These are phyloP conservation scores for Nibea coibor DNA, from an alignment of 2,113 vertebrate species.

Conservation along the genomic window DNA sequence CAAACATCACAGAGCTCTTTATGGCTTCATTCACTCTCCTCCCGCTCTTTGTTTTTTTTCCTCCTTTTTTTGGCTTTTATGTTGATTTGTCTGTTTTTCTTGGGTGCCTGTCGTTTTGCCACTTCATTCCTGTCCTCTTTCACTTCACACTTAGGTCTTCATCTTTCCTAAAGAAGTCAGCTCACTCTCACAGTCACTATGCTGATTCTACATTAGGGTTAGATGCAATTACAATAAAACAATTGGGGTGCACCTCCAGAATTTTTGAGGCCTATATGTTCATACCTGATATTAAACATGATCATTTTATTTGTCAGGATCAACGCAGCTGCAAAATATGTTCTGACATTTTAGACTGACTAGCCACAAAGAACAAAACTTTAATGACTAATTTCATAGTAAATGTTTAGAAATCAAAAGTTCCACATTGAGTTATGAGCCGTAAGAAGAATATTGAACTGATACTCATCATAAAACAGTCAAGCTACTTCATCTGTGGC, in stretches of 20 bases:
- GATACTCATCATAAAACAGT: background rate
- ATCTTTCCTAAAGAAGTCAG: slow-evolving; percentile 20
- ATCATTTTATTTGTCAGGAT: background rate
- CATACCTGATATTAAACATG: slow-evolving; percentile 1
- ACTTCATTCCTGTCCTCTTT: slow-evolving; percentile 52
- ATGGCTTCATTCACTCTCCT: slow-evolving; percentile 44
- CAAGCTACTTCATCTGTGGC: background rate
- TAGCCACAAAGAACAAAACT: background rate
- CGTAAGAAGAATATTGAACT: background rate
- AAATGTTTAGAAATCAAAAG: slow-evolving; percentile 3
- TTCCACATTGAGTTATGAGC: background rate
- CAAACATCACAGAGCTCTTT: slow-evolving; percentile 9
- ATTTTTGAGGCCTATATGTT: slow-evolving; percentile 22
- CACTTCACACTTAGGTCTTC: slow-evolving; percentile 33
- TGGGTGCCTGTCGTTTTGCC: slow-evolving; percentile 40
- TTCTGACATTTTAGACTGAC: slow-evolving; percentile 18
- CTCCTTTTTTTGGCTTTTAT: slow-evolving; percentile 26
- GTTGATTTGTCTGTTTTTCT: slow-evolving; percentile 57
- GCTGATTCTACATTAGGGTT: slow-evolving; percentile 12
- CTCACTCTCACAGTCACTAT: slow-evolving; percentile 23
- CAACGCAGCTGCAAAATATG: background rate
- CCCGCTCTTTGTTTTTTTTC: slow-evolving; percentile 20
- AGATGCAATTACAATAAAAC: background rate
- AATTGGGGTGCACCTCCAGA: background rate
- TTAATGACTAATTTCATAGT: background rate